Percentiles rank a stretch among this genome's conserved stretches.
Evolutionary conservation across 2,113 vertebrate genomes (phyloP).

Genomic region (Alethe castanea): DNA sequence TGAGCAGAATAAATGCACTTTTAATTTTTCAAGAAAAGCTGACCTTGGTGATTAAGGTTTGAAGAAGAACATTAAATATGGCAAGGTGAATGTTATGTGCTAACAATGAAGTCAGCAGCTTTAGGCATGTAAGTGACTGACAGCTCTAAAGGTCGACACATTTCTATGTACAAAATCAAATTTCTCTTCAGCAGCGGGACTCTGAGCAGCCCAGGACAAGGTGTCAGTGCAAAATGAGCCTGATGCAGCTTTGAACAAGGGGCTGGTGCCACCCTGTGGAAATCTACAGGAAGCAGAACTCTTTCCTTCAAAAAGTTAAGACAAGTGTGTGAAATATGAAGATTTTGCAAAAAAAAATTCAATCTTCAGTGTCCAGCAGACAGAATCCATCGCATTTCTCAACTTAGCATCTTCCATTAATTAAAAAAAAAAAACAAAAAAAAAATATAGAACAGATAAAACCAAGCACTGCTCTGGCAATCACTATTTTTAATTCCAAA

Average conservation of each 20-base stretch:
- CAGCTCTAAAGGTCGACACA: not conserved
- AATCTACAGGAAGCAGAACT: not conserved
- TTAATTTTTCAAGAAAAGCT: not conserved
- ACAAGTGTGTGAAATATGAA: fast-evolving
- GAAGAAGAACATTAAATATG: not conserved
- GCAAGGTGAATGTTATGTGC: not conserved
- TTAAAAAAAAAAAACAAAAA: too few relatives aligned
- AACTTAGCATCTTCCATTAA: not conserved
- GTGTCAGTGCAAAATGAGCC: not conserved
- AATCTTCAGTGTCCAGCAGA: not conserved
- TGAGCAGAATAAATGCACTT: not conserved
- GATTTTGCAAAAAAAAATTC: not conserved
- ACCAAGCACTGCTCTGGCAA: fast-evolving
- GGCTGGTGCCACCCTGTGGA: slow-evolving; percentile 48
- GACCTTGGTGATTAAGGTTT: not conserved
- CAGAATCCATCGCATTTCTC: not conserved
- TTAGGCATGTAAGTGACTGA: not conserved
- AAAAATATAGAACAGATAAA: not conserved
- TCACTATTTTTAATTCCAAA: not conserved
- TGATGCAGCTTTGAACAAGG: not conserved
- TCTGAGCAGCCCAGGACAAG: fast-evolving
- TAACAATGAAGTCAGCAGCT: not conserved
- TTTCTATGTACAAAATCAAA: not conserved
- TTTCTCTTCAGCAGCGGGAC: not conserved
- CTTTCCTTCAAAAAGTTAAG: not conserved